These are phyloP conservation scores for Ptychoptera contaminata DNA, from an alignment of 2,888 invertebrate species.

Conservation along the genomic window DNA sequence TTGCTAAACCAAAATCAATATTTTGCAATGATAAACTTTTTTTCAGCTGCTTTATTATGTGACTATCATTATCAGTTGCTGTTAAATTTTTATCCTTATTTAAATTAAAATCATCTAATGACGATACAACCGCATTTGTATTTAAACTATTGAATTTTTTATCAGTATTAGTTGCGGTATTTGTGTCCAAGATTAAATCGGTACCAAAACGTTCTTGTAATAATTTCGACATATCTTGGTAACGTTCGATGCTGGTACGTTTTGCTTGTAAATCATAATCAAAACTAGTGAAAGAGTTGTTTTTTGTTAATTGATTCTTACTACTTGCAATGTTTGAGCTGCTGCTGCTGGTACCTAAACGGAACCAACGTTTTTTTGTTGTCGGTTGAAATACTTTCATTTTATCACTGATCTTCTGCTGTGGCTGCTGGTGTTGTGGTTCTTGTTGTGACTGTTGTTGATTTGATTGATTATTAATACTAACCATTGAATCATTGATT, in stretches of 20 bases:
- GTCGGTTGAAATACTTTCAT: constrained; percentile 31
- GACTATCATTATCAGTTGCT: too few relatives aligned
- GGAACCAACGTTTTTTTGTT: constrained; percentile 52
- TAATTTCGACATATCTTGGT: constrained; percentile 55
- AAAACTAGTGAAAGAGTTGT: constrained; percentile 17
- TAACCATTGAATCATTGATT: constrained; percentile 22
- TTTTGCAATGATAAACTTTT: constrained; percentile 7
- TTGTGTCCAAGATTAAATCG: constrained; percentile 4
- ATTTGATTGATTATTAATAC: constrained; percentile 22
- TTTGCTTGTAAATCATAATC: constrained; percentile 43
- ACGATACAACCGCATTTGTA: too few relatives aligned
- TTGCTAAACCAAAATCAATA: background rate
- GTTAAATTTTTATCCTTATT: too few relatives aligned
- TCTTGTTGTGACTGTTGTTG: constrained; percentile 7
- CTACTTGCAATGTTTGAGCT: constrained; percentile 19
- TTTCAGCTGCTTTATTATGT: background rate
- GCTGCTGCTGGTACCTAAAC: constrained; percentile 31
- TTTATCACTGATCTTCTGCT: constrained; percentile 19
- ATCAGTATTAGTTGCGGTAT: background rate
- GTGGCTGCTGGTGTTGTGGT: background rate
- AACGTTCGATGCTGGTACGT: constrained; percentile 51
- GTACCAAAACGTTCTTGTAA: constrained; percentile 50
- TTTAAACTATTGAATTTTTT: background rate
- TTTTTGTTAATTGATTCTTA: background rate
- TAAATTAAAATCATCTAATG: too few relatives aligned